phyloP scores from a whole-genome alignment of 1,140 invertebrate species.

The Atta texana region DNA sequence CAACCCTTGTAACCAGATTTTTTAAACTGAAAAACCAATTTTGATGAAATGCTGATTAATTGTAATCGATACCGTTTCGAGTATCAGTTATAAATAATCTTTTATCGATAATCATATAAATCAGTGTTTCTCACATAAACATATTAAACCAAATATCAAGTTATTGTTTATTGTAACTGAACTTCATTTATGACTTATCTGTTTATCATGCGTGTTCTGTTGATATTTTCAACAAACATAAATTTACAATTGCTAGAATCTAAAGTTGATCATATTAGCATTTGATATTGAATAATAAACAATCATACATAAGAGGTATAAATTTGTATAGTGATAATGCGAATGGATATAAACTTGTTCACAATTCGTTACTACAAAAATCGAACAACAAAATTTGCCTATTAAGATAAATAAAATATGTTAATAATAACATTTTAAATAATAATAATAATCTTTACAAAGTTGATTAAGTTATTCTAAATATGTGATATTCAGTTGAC shows the following conservation, averaged over 20 bases:
- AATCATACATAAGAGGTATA: background rate
- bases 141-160: background rate
- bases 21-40: slow-evolving; percentile 22
- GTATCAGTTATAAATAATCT: slow-evolving; percentile 1
- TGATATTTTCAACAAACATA: slow-evolving; percentile 3
- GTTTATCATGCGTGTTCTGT: background rate
- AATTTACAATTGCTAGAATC: background rate
- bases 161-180: slow-evolving; percentile 2
- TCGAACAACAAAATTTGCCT: no score
- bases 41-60: background rate
- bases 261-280: background rate
- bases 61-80: background rate
- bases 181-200: background rate
- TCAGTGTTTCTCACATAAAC: background rate
- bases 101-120: slow-evolving; percentile 23
- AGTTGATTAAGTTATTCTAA: slow-evolving; percentile 13
- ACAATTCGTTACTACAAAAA: background rate
- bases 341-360: background rate
- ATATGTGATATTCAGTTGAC: background rate
- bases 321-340: background rate
- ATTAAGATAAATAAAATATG: slow-evolving; percentile 3
- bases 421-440: background rate
- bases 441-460: background rate
- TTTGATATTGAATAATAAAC: slow-evolving; percentile 9
- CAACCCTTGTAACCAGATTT: background rate